Evolutionary conservation across 2,888 invertebrate genomes (phyloP).

Genomic region (Lasioglossum pauxillum): DNA sequence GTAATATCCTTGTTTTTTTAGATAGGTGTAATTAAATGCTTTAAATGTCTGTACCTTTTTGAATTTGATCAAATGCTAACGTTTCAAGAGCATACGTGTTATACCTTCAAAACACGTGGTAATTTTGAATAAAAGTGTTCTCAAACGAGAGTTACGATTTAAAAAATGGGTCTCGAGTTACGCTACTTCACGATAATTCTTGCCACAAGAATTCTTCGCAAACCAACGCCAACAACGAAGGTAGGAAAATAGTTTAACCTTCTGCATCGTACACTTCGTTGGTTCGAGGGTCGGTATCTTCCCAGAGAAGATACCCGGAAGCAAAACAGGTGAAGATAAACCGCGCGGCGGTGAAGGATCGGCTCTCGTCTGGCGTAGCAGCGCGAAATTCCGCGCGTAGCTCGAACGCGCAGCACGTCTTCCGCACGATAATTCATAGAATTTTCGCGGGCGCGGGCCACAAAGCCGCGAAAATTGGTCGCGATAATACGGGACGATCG

Average conservation of each 20-base stretch:
- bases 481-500: slow-evolving; percentile 4
- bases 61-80: too few relatives aligned
- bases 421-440: not conserved
- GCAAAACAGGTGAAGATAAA: not conserved
- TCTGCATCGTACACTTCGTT: not conserved
- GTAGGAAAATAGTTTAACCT: not conserved
- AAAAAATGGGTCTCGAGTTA: too few relatives aligned
- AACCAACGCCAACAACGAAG: not conserved
- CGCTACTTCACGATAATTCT: not conserved
- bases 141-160: too few relatives aligned
- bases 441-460: not conserved
- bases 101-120: too few relatives aligned
- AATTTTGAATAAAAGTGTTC: too few relatives aligned
- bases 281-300: not conserved
- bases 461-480: slow-evolving; percentile 16
- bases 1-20: too few relatives aligned
- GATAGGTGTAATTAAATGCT: too few relatives aligned
- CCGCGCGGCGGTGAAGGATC: not conserved
- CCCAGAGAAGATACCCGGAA: not conserved
- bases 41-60: too few relatives aligned
- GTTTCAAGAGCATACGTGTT: too few relatives aligned
- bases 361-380: not conserved
- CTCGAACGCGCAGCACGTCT: not conserved
- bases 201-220: not conserved
- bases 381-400: not conserved